Evolutionary conservation across 2,888 invertebrate species (phyloP), one percentile per base, ranked within the genome.

Genomic region (Holacanthella duospinosa): DNA sequence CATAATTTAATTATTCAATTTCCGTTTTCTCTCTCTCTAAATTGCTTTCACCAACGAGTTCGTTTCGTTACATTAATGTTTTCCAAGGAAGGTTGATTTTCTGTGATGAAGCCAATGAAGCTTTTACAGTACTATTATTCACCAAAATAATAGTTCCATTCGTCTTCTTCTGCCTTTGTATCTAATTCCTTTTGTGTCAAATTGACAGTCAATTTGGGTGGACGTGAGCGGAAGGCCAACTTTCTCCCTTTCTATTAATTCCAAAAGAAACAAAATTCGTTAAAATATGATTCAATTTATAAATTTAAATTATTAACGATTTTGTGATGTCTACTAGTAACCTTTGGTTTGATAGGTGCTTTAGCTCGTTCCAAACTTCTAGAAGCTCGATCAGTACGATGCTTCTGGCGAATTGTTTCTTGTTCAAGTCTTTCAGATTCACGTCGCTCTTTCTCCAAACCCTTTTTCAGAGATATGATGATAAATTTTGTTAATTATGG

Each of bases 91-190:
- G 36, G 6, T 36, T 36, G 16, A 36, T 36, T 36, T 36, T 36
- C 36, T 36, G 6, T 36, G 6, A 9, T 6, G 16, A 36, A 36
- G 6, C 16, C 6, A 36, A 36, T 9, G 36, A 36, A 9, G 36
- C 36, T 36, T 6, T 6, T 9, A 36, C 36, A 9, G 6, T 36
- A 26, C 6, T 59, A 16, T 36, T 43, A 65, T 28, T 65, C 65
- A 25, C 72, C 72, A 64, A 72, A 72, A 55, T 64, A 72, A 57
- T 72, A 72, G 53, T 72, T 71, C 61, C 64, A 72, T 58, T 72
- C 72, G 56, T 72, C 72, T 54, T 69, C 66, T 19, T 70, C 69
- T 9, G 72, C 72, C 59, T 72, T 72, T 58, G 66, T 66, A 53
- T 70, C 72, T 65, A 72, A 54, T 29, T 72, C 71, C 2, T 67